phyloP scores from a whole-genome alignment of 1,140 invertebrate genomes.

The Amyelois transitella region DNA sequence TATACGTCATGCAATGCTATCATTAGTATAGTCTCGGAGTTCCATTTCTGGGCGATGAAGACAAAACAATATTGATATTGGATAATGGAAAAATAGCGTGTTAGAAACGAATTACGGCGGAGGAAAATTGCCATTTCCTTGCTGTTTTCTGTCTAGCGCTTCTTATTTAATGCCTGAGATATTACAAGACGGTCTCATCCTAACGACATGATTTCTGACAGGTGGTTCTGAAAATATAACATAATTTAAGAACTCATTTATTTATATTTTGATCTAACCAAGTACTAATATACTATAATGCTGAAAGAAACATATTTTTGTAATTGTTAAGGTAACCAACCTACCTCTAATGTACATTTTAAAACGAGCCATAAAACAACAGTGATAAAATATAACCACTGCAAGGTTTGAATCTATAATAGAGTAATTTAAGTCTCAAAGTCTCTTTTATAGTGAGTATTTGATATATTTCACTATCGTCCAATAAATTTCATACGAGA shows the following conservation, averaged over 20 bases:
- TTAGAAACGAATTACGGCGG: slow-evolving; percentile 42
- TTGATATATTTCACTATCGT: slow-evolving; percentile 39
- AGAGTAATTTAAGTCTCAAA: background rate
- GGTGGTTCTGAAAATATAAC: background rate
- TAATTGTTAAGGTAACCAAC: no score
- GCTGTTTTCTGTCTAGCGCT: slow-evolving; percentile 34
- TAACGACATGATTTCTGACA: slow-evolving; percentile 2
- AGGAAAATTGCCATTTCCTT: slow-evolving; percentile 56
- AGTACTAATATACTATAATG: no score
- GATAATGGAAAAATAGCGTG: slow-evolving; percentile 65
- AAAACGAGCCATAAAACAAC: no score
- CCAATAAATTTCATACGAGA: slow-evolving; percentile 48
- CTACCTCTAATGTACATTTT: no score
- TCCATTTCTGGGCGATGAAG: slow-evolving; percentile 50
- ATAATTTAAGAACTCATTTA: background rate
- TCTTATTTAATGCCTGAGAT: slow-evolving; percentile 21
- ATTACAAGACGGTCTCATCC: background rate
- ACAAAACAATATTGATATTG: slow-evolving; percentile 67
- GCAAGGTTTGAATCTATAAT: no score
- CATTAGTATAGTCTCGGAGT: slow-evolving; percentile 44
- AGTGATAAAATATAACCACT: no score
- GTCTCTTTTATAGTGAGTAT: slow-evolving; percentile 17
- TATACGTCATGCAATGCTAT: slow-evolving; percentile 45
- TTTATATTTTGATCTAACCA: no score
- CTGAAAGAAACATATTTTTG: no score